phyloP scores from a whole-genome alignment of 37 sponge, comb jelly and placozoan species.

The Mnemiopsis leidyi region DNA sequence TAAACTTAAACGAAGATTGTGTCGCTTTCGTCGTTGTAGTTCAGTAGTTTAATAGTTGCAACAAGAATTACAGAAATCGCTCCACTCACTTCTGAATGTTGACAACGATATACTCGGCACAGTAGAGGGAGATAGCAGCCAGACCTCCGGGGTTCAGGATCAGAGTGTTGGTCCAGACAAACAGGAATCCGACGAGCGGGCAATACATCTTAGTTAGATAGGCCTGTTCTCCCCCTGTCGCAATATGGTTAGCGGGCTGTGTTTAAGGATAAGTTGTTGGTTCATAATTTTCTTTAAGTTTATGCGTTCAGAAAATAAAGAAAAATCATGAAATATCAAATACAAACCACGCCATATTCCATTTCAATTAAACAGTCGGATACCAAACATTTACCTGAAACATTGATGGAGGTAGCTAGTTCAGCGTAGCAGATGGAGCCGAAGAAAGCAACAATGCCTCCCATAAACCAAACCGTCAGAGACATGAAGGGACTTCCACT shows the following conservation, averaged over 20 bases:
- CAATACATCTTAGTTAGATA: conserved; percentile 60
- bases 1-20: too few relatives aligned
- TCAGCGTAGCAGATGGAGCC: conserved; percentile 59
- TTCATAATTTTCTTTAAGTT: too few relatives aligned
- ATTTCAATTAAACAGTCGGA: too few relatives aligned
- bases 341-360: too few relatives aligned
- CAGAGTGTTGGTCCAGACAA: conserved; percentile 64
- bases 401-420: conserved; percentile 47
- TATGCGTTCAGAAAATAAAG: too few relatives aligned
- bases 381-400: conserved; percentile 16
- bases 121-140: conserved; percentile 65
- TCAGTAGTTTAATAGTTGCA: too few relatives aligned
- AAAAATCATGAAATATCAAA: too few relatives aligned
- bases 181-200: conserved; percentile 47
- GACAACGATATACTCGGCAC: conserved; percentile 35
- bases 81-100: conserved; percentile 53
- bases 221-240: conserved; percentile 57
- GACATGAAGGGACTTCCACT: conserved; percentile 16
- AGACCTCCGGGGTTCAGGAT: conserved; percentile 58
- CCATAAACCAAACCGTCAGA: conserved; percentile 40
- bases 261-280: too few relatives aligned
- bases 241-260: too few relatives aligned
- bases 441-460: conserved; percentile 27
- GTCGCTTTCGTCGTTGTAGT: too few relatives aligned
- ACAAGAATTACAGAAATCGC: neutral